Conservation (phyloP, 1,140 invertebrate genomes). For the Telenomus remus region DNA sequence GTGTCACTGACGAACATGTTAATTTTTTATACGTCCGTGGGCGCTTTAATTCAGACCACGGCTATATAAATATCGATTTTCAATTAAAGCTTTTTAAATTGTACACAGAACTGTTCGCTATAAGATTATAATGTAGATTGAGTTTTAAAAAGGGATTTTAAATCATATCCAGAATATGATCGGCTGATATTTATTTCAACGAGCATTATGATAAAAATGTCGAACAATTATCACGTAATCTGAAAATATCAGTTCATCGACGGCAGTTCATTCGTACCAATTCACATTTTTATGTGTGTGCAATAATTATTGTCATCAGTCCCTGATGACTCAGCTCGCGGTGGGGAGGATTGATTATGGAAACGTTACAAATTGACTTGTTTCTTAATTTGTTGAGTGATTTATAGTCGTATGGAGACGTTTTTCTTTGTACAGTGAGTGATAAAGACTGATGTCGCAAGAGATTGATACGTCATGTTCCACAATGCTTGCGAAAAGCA, state of each 20-base stretch:
- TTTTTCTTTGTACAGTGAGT: conserved; percentile 15
- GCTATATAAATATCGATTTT: conserved; percentile 26
- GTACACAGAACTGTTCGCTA: too few relatives aligned
- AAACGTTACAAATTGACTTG: conserved; percentile 25
- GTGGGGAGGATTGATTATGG: conserved; percentile 8
- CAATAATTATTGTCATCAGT: too few relatives aligned
- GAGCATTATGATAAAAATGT: too few relatives aligned
- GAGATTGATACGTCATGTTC: conserved; percentile 43
- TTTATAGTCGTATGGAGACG: conserved; percentile 26
- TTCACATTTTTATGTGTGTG: too few relatives aligned
- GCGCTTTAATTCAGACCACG: background rate
- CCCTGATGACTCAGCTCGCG: background rate
- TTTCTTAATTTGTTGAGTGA: conserved; percentile 37
- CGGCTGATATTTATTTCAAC: too few relatives aligned
- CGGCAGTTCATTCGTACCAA: too few relatives aligned
- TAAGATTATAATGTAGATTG: too few relatives aligned
- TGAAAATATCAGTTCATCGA: too few relatives aligned
- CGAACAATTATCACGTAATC: too few relatives aligned
- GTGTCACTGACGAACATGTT: background rate
- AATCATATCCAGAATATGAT: too few relatives aligned
- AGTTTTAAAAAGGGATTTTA: too few relatives aligned
- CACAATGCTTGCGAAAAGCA: conserved; percentile 46
- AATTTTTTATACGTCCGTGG: background rate
- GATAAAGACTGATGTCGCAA: conserved; percentile 34
- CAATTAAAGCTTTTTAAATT: background rate